Conservation (phyloP, 2,113 vertebrate species). For the Salvelinus fontinalis region DNA sequence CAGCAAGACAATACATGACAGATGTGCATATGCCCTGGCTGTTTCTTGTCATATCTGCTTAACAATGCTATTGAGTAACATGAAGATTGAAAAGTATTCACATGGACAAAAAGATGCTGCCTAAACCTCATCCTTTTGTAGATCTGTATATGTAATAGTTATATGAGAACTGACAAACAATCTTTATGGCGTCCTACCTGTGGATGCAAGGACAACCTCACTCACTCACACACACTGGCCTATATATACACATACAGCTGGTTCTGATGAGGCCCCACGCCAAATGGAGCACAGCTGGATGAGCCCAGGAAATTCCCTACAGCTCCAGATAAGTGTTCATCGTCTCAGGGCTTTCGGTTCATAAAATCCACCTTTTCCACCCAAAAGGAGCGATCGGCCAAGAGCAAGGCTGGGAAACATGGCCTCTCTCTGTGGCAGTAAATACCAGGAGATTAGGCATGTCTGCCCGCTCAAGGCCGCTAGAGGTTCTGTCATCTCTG, state of each 20-base stretch:
- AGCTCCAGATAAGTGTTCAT: slow-evolving; percentile 66
- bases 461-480: slow-evolving; percentile 27
- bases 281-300: slow-evolving; percentile 69
- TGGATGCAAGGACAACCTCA: slow-evolving; percentile 10
- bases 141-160: background rate
- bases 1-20: background rate
- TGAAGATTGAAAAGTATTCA: no score
- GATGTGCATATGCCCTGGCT: background rate
- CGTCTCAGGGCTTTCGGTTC: slow-evolving; percentile 57
- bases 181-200: background rate
- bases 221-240: slow-evolving; percentile 8
- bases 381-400: slow-evolving; percentile 31
- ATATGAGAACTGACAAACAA: background rate
- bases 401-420: slow-evolving; percentile 33
- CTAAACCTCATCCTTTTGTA: background rate
- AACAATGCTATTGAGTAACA: no score
- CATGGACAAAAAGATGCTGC: background rate
- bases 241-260: slow-evolving; percentile 45
- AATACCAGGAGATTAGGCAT: slow-evolving; percentile 43
- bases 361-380: slow-evolving; percentile 55
- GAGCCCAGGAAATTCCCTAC: slow-evolving; percentile 71
- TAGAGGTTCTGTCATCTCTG: slow-evolving; percentile 15
- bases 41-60: no score
- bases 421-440: slow-evolving; percentile 13
- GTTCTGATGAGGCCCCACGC: slow-evolving; percentile 61